Percentiles rank a stretch among this genome's conserved stretches.
Conservation (phyloP, 92 coral and sea anemone genomes). For the Paragorgia papillata region DNA sequence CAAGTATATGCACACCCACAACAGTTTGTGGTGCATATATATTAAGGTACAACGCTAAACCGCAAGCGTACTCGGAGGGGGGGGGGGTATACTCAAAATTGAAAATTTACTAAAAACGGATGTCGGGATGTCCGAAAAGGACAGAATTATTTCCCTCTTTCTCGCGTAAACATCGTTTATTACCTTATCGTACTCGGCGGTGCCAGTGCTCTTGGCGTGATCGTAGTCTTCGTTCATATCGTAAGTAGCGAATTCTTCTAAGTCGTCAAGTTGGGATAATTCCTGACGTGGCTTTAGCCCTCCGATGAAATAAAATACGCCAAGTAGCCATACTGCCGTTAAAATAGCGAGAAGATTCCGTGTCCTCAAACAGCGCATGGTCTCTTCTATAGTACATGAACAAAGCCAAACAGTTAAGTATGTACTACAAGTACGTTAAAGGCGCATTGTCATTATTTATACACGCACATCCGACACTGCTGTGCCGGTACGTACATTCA, state of each 20-base stretch:
- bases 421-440: too few relatives aligned
- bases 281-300: slow-evolving; percentile 23
- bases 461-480: too few relatives aligned
- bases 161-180: neutral
- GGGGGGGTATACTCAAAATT: too few relatives aligned
- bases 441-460: too few relatives aligned
- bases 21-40: too few relatives aligned
- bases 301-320: slow-evolving; percentile 74
- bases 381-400: neutral
- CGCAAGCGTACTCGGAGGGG: too few relatives aligned
- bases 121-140: too few relatives aligned
- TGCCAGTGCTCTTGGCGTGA: neutral
- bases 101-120: too few relatives aligned
- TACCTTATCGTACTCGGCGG: neutral
- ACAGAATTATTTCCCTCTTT: neutral
- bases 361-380: slow-evolving; percentile 43
- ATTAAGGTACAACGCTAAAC: too few relatives aligned
- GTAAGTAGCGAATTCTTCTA: slow-evolving; percentile 18
- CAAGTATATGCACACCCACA: too few relatives aligned
- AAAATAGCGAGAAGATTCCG: slow-evolving; percentile 28
- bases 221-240: neutral
- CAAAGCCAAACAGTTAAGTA: too few relatives aligned
- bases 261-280: neutral
- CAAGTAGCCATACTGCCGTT: slow-evolving; percentile 76
- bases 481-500: too few relatives aligned